Evolutionary conservation across 2,888 invertebrate genomes (phyloP).

Genomic region (Lobophora halterata): DNA sequence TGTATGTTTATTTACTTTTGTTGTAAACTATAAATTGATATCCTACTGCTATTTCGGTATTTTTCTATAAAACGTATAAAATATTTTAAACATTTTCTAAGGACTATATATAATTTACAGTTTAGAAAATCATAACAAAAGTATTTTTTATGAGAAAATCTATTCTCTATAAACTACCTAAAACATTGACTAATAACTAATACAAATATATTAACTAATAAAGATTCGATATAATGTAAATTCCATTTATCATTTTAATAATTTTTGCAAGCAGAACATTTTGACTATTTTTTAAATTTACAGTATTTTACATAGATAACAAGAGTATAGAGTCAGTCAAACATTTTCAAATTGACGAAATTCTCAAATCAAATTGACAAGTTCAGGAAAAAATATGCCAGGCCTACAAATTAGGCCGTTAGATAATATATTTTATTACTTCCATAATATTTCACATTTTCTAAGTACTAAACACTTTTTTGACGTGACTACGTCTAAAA

Average conservation of each 20-base stretch:
- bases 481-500: no score
- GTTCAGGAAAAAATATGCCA: slow-evolving; percentile 34
- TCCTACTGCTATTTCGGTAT: slow-evolving; percentile 21
- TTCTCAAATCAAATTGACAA: slow-evolving; percentile 37
- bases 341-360: slow-evolving; percentile 58
- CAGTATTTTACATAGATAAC: slow-evolving; percentile 34
- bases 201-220: slow-evolving; percentile 4
- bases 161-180: slow-evolving; percentile 18
- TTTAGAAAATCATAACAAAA: no score
- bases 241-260: slow-evolving; percentile 14
- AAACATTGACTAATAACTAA: slow-evolving; percentile 20
- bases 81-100: slow-evolving; percentile 28
- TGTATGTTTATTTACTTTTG: slow-evolving; percentile 10
- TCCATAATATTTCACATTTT: no score
- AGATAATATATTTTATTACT: no score
- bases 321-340: slow-evolving; percentile 63
- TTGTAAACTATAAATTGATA: slow-evolving; percentile 20
- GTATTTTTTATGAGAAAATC: slow-evolving; percentile 11
- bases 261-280: slow-evolving; percentile 14
- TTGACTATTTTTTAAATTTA: slow-evolving; percentile 16
- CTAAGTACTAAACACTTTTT: no score
- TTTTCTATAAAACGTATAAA: slow-evolving; percentile 32
- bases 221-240: slow-evolving; percentile 7
- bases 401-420: slow-evolving; percentile 27
- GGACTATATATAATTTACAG: slow-evolving; percentile 21